A percentile compares a stretch with the other conserved stretches of the same genome.
phyloP scores from a whole-genome alignment of 1,140 invertebrate genomes.

The Aphaenogaster floridana region DNA sequence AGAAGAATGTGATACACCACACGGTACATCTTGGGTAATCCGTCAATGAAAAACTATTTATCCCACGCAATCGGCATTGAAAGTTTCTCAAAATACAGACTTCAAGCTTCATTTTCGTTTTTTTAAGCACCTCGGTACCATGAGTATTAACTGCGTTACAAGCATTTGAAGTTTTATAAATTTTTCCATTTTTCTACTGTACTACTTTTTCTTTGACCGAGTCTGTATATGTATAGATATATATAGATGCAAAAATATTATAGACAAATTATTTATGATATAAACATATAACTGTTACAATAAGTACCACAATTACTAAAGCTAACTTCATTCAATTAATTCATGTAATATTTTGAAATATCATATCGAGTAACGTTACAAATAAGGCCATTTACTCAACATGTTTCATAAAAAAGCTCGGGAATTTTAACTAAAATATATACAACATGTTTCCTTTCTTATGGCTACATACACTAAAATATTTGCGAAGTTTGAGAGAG shows the following conservation, averaged over 20 bases:
- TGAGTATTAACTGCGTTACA: too few relatives aligned
- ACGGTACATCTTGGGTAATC: too few relatives aligned
- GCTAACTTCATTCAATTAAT: background rate
- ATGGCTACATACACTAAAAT: background rate
- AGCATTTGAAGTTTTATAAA: too few relatives aligned
- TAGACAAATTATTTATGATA: background rate
- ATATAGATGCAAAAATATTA: background rate
- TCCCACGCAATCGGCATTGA: too few relatives aligned
- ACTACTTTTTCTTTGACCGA: too few relatives aligned
- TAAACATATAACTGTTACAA: constrained; percentile 4
- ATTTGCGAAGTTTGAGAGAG: background rate
- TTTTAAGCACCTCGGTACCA: too few relatives aligned
- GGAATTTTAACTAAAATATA: background rate
- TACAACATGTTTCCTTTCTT: background rate
- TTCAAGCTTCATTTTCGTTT: too few relatives aligned
- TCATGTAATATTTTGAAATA: background rate
- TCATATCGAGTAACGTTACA: background rate
- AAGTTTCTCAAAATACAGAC: too few relatives aligned
- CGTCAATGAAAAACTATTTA: too few relatives aligned
- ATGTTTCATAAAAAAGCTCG: background rate
- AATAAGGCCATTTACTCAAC: constrained; percentile 26
- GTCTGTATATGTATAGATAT: too few relatives aligned
- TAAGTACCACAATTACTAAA: background rate
- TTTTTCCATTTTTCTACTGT: too few relatives aligned
- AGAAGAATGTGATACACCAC: too few relatives aligned